Evolutionary conservation across 2,113 vertebrate genomes (phyloP), one percentile per base, ranked within the genome.

Genomic region (Tragelaphus buxtoni): DNA sequence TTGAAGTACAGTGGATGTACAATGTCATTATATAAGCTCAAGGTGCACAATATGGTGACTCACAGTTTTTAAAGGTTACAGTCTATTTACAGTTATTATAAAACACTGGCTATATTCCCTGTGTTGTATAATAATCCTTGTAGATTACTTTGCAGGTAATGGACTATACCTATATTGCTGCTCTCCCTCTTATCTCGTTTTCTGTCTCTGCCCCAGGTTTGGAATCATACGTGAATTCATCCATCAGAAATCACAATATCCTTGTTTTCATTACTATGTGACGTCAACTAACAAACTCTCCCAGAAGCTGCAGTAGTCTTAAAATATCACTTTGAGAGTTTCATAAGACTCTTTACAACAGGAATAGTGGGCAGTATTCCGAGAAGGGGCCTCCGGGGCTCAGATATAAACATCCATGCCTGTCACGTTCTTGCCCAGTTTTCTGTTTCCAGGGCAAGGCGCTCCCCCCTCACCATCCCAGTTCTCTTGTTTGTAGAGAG

Each of bases 231-330:
- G 3, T 61, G 85, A 60, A 77, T 69, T 39, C 69, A 32, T 4
- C 11, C 69, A 32, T 3, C 14, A 2, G 18, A 60, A 95, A n/a
- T 56, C 39, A 45, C 32, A 47, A 22, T 47, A 53, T 49, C 51
- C 20, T 60, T 80, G 22, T 47, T 79, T 47, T 79, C 72, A 81
- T 80, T 47, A 79, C 35, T 24, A 93, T 14, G 26, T 74, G 24
- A 63, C 30, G 7, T 81, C 83, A 47, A 76, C 32, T 94, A 94
- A 94, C 28, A 91, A 93, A 84, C 69, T 90, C 82, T 95, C 81
- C 49, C 45, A 88, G 60, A 95, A 72, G 61, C 84, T 24, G 39
- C 35, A 22, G 8, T 20, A 51, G 69, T 60, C 77, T 87, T 91
- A 97, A 95, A 77, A 65, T 26, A 72, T 9, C 42, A 56, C 65